Base-by-base conservation (phyloP, 2,113 vertebrate genomes). In the Tor tambroides region DNA sequence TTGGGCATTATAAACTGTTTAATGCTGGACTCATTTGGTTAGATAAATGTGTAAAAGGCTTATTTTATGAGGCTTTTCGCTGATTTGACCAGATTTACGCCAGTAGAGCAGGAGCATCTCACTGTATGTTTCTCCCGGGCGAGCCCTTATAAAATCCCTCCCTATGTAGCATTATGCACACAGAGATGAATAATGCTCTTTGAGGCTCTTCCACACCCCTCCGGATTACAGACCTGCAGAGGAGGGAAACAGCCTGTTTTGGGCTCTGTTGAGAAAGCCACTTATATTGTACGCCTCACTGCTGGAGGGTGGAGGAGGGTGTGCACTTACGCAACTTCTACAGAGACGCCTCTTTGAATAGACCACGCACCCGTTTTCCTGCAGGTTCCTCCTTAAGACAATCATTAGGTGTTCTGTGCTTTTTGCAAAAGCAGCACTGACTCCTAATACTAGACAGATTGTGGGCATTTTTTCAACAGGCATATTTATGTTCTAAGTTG, bases 161-260 rank as follows among this genome's bases (percentile, higher is more conserved):
- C 89, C 88, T 85, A 83, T 89, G 69, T 89, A 88, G 59, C 21
- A 6, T 74, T 93, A 93, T 93, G 91, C 94, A 96, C 96, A 96
- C 92, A 95, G 89, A 88, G 93, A 94, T 96, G 92, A 96, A 96
- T 95, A 94, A 96, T 96, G 96, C 93, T 95, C 93, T 96, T 95
- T 95, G 93, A 95, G 92, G 90, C 93, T 90, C 90, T 88, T 89
- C 69, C 63, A 85, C 46, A 82, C 49, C 87, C 69, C 51, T 82
- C 28, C 23, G 54, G 89, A 87, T 85, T 89, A 63, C 21, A 81
- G 59, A 86, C 56, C 85, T 82, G 63, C 80, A 74, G 63, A 81
- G 87, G 63, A 69, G 54, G 86, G 72, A 88, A 85, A 74, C n/a
- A 7, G 74, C 7, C 67, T 86, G 74, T 76, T 75, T 86, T 67